These are phyloP conservation scores for Macaria notata DNA, from an alignment of 2,888 invertebrate species.

Conservation along the genomic window DNA sequence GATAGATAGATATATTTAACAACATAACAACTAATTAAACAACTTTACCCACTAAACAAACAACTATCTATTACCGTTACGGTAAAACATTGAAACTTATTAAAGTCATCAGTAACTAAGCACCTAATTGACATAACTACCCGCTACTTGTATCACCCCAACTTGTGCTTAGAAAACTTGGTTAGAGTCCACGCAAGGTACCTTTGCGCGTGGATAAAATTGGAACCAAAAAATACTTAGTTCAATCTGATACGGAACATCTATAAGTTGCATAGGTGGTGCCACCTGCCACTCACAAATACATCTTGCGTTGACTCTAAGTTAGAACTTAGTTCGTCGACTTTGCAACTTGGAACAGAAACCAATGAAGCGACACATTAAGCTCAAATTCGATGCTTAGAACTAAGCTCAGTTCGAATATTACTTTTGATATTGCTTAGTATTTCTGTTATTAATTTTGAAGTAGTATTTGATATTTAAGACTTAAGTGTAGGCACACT, in stretches of 20 bases:
- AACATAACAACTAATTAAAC: too few relatives aligned
- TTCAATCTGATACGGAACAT: too few relatives aligned
- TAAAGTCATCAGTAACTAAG: constrained; percentile 19
- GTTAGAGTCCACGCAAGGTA: too few relatives aligned
- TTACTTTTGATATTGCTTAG: constrained; percentile 13
- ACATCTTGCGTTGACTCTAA: neutral
- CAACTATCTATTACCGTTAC: constrained; percentile 21
- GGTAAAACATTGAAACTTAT: neutral
- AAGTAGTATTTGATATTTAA: neutral
- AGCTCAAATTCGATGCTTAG: constrained; percentile 10
- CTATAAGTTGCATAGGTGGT: too few relatives aligned
- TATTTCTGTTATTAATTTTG: constrained; percentile 7
- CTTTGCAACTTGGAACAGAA: constrained; percentile 17
- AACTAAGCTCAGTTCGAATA: constrained; percentile 21
- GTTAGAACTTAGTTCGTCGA: constrained; percentile 16
- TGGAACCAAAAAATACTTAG: too few relatives aligned
- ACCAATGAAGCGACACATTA: constrained; percentile 21
- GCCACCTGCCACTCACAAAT: too few relatives aligned
- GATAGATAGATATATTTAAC: too few relatives aligned
- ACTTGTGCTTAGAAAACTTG: constrained; percentile 21
- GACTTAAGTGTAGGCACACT: neutral
- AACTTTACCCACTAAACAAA: neutral
- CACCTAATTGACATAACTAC: constrained; percentile 22
- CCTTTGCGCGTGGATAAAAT: too few relatives aligned
- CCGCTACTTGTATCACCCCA: constrained; percentile 16